Conservation (phyloP, 2,113 vertebrate species). For the Rissa tridactyla region DNA sequence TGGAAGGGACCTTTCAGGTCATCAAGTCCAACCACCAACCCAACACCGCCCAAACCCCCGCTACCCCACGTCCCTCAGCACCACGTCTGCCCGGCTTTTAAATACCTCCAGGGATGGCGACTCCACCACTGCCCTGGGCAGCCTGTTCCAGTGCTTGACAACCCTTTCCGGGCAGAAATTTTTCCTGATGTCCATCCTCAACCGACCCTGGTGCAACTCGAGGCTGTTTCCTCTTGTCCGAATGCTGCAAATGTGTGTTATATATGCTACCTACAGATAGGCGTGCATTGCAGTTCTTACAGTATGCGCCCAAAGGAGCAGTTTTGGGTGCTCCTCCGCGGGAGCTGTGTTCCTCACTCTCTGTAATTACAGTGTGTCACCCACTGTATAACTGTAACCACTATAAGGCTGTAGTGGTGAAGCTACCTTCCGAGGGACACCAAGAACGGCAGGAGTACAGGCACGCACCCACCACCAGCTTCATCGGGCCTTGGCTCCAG, state of each 20-base stretch:
- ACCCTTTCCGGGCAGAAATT: not conserved
- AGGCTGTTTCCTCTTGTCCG: not conserved
- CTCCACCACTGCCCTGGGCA: no score
- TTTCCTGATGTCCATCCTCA: not conserved
- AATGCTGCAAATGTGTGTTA: accelerated
- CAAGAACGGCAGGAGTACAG: accelerated
- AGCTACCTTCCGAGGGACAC: not conserved
- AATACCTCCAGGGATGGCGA: not conserved
- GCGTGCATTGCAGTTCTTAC: accelerated
- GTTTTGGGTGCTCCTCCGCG: accelerated
- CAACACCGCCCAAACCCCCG: not conserved
- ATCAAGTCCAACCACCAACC: not conserved
- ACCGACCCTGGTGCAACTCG: not conserved
- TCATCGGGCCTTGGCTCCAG: no score
- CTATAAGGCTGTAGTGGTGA: accelerated
- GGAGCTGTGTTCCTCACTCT: not conserved
- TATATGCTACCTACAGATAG: accelerated
- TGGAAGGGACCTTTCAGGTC: not conserved
- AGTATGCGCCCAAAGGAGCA: no score
- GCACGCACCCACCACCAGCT: accelerated
- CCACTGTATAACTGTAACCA: not conserved
- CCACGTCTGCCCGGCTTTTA: not conserved
- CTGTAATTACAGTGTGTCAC: accelerated
- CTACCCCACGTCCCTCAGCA: not conserved
- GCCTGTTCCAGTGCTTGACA: no score